These are phyloP conservation scores for Helicoverpa armigera DNA, from an alignment of 1,140 invertebrate genomes.

Conservation along the genomic window DNA sequence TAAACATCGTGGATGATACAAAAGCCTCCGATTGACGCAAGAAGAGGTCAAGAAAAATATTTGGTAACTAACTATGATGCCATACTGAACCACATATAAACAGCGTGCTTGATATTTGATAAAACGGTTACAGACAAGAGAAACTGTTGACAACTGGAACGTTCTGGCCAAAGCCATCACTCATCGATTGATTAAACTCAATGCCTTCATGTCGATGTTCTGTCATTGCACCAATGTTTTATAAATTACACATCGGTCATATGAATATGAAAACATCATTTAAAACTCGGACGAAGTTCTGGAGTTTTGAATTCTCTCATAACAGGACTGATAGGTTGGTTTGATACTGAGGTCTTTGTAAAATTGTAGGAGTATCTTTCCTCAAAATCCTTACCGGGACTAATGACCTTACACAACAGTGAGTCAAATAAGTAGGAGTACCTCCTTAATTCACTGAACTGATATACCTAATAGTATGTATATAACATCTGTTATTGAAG, in stretches of 20 bases:
- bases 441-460: background rate
- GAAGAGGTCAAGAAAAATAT: constrained; percentile 60
- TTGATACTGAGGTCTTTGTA: no score
- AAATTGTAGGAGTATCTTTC: no score
- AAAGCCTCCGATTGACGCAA: constrained; percentile 68
- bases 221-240: constrained; percentile 25
- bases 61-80: constrained; percentile 45
- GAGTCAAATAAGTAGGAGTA: no score
- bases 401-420: no score
- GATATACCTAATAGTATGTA: background rate
- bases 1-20: constrained; percentile 44
- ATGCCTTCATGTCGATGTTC: background rate
- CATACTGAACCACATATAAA: constrained; percentile 38
- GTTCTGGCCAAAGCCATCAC: background rate
- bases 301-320: background rate
- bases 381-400: no score
- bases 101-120: constrained; percentile 42
- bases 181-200: background rate
- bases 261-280: constrained; percentile 11
- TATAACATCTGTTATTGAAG: background rate
- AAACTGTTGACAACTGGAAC: constrained; percentile 22
- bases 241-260: constrained; percentile 21
- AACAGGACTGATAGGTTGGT: no score
- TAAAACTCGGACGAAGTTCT: constrained; percentile 2
- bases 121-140: constrained; percentile 12